phyloP scores from a whole-genome alignment of 2,797 vertebrate species.

The Numenius phaeopus region DNA sequence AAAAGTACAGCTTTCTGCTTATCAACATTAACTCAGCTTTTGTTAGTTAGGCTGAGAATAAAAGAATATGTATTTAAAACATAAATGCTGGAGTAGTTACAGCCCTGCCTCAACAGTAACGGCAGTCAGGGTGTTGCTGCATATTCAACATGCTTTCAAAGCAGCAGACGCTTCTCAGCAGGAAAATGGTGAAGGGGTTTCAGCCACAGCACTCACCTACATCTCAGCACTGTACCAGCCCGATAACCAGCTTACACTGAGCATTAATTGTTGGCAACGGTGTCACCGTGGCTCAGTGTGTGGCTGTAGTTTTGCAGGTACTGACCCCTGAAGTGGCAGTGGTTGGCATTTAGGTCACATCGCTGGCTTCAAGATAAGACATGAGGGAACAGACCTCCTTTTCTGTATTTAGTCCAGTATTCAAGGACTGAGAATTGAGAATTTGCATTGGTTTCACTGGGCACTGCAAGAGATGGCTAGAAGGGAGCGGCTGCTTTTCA shows the following conservation, averaged over 20 bases:
- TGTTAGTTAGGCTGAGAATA: neutral
- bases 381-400: neutral
- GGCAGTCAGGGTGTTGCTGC: neutral
- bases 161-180: neutral
- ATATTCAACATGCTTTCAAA: fast-evolving
- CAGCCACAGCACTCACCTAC: too few relatives aligned
- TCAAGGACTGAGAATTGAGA: neutral
- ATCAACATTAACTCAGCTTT: neutral
- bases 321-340: fast-evolving
- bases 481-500: neutral
- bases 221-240: fast-evolving
- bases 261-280: fast-evolving
- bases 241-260: too few relatives aligned
- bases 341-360: neutral
- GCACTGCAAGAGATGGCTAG: neutral
- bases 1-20: neutral
- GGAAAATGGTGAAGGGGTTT: neutral
- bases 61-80: neutral
- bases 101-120: neutral
- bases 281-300: fast-evolving
- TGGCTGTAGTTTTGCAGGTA: fast-evolving
- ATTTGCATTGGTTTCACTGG: neutral
- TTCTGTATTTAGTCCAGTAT: fast-evolving
- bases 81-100: neutral
- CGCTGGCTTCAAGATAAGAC: neutral